Conservation (phyloP, 2,888 invertebrate species). For the Thera britannica region DNA sequence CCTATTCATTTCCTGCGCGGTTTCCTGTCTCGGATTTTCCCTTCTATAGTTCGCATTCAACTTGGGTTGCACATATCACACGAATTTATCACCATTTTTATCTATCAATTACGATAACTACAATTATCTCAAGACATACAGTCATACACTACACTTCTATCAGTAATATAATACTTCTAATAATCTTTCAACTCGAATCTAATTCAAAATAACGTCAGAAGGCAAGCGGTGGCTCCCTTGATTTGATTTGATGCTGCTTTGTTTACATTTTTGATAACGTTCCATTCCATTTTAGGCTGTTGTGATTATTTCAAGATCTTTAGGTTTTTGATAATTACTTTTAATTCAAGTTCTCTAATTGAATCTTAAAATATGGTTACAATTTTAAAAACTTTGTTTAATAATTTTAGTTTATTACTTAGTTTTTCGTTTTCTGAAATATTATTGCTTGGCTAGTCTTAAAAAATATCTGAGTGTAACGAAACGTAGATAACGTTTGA, state of each 20-base stretch:
- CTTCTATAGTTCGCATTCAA: slow-evolving; percentile 16
- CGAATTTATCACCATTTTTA: slow-evolving; percentile 5
- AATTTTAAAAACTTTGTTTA: too few relatives aligned
- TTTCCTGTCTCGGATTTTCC: slow-evolving; percentile 58
- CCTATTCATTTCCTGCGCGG: slow-evolving; percentile 73
- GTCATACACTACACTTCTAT: slow-evolving; percentile 14
- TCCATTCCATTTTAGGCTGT: slow-evolving; percentile 28
- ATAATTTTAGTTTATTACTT: too few relatives aligned
- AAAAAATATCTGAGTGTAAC: slow-evolving; percentile 3
- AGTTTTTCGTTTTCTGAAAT: not conserved
- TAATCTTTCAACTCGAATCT: slow-evolving; percentile 37
- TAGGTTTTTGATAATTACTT: too few relatives aligned
- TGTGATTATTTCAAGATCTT: not conserved
- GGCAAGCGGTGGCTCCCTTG: not conserved
- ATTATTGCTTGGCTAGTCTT: not conserved
- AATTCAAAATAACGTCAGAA: slow-evolving; percentile 73
- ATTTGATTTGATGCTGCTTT: slow-evolving; percentile 22
- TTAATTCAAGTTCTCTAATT: too few relatives aligned
- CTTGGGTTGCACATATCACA: slow-evolving; percentile 7
- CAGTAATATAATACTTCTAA: too few relatives aligned
- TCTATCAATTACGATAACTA: slow-evolving; percentile 26
- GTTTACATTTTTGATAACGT: slow-evolving; percentile 44
- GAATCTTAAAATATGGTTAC: too few relatives aligned
- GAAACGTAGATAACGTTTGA: not conserved
- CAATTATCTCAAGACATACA: not conserved